Percentiles rank a stretch among this genome's conserved stretches.
phyloP scores from a whole-genome alignment of 1,140 invertebrate species.

The Trichomalopsis sarcophagae region DNA sequence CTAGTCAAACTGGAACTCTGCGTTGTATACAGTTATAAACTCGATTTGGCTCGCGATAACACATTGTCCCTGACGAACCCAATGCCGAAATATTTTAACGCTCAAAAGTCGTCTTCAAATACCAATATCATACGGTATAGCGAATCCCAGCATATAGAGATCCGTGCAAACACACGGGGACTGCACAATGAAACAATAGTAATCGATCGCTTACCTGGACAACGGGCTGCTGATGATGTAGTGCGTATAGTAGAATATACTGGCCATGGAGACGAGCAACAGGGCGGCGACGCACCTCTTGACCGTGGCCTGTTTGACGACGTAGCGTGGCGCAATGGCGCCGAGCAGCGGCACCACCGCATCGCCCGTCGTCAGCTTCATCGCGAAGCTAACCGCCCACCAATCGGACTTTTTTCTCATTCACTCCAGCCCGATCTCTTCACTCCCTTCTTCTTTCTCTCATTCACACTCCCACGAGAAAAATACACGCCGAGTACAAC shows the following conservation, averaged over 20 bases:
- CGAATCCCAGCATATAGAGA: no score
- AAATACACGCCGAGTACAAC: neutral
- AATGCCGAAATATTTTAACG: no score
- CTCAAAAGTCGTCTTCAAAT: no score
- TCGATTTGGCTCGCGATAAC: no score
- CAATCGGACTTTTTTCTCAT: neutral
- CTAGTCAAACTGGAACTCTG: no score
- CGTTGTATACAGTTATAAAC: no score
- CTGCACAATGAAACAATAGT: no score
- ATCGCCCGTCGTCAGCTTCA: conserved; percentile 70
- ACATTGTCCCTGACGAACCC: no score
- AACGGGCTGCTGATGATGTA: conserved; percentile 83
- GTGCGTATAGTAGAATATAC: conserved; percentile 85
- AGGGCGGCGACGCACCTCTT: conserved; percentile 82
- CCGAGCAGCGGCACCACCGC: conserved; percentile 70
- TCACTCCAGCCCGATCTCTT: neutral
- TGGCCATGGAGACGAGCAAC: conserved; percentile 80
- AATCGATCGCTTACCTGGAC: conserved; percentile 77
- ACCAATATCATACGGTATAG: no score
- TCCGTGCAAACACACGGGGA: no score
- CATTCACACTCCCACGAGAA: neutral
- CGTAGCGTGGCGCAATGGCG: conserved; percentile 74
- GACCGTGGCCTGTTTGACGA: conserved; percentile 81
- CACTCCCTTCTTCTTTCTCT: neutral
- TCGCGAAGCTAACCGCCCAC: conserved; percentile 57